phyloP scores from a whole-genome alignment of 2,797 vertebrate species.

The Arctocebus calabarensis region DNA sequence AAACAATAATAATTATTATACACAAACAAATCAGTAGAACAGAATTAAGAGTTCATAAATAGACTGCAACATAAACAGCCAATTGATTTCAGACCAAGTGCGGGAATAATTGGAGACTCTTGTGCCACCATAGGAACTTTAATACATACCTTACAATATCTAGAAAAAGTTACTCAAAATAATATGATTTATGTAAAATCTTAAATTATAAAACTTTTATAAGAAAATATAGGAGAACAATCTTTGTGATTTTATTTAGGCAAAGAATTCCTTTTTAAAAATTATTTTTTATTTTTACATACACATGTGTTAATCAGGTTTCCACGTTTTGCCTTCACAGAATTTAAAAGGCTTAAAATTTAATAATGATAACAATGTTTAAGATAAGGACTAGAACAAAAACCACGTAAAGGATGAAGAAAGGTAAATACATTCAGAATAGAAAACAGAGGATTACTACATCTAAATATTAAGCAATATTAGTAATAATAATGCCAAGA shows the following conservation, averaged over 20 bases:
- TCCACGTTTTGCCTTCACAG: no score
- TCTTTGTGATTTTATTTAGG: neutral
- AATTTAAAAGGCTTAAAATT: no score
- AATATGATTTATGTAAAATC: neutral
- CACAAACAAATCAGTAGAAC: neutral
- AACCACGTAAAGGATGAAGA: no score
- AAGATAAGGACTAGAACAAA: no score
- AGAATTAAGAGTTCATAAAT: neutral
- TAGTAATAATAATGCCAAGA: no score
- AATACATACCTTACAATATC: neutral
- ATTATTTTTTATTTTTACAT: no score
- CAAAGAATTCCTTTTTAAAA: neutral
- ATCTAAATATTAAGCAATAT: no score
- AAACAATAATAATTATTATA: neutral
- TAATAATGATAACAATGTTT: no score
- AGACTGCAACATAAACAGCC: neutral
- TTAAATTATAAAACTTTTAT: neutral
- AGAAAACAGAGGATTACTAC: no score
- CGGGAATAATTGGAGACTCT: neutral
- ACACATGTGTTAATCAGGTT: no score
- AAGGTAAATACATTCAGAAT: no score
- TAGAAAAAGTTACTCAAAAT: neutral
- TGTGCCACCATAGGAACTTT: neutral
- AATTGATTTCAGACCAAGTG: neutral
- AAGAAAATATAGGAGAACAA: neutral